Evolutionary conservation across 2,113 vertebrate genomes (phyloP), one percentile per base, ranked within the genome.

Genomic region (Glaucidium brasilianum): DNA sequence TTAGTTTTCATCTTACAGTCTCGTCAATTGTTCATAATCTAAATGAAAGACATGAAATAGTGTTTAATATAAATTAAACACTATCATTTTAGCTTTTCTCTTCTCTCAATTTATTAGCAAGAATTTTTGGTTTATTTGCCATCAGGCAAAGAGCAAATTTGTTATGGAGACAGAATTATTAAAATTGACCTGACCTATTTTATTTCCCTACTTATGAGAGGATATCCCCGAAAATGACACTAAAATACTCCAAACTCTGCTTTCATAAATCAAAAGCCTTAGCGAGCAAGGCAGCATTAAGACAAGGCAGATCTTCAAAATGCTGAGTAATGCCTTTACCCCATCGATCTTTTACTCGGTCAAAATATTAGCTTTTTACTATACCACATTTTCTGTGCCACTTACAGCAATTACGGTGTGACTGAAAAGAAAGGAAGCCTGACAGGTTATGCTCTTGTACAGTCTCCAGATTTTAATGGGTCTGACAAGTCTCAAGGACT

Each of bases 311-410:
- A 78, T 47, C 75, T 88, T 77, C 19, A 83, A 86, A 93, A 63
- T 39, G 59, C 72, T 91, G 72, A 90, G 68, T 35, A 93, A 93
- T 64, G 79, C 35, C 67, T 93, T 93, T 88, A 49, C 74, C 85
- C 53, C 39, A 88, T 62, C 1, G 0, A 67, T 81, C 79, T 86
- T 80, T 39, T 30, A 17, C 68, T 84, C 43, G 88, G 72, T 72
- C 91, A 91, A 88, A 96, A 92, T n/a, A 92, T 49, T 29, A 88
- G 47, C 64, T 52, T 95, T 88, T 77, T 64, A n/a, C 43, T 81
- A 10, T 15, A 39, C 18, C 26, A 37, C 59, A 47, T 35, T 84
- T 81, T 87, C 76, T 0, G 2, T 32, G 83, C 73, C 83, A 67
- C 1, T 0, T 11, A 25, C 56, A 74, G 66, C 45, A 81, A 45